A percentile compares a stretch with the other conserved stretches of the same genome.
Conservation (phyloP, 2,113 vertebrate genomes). For the Phalacrocorax carbo region DNA sequence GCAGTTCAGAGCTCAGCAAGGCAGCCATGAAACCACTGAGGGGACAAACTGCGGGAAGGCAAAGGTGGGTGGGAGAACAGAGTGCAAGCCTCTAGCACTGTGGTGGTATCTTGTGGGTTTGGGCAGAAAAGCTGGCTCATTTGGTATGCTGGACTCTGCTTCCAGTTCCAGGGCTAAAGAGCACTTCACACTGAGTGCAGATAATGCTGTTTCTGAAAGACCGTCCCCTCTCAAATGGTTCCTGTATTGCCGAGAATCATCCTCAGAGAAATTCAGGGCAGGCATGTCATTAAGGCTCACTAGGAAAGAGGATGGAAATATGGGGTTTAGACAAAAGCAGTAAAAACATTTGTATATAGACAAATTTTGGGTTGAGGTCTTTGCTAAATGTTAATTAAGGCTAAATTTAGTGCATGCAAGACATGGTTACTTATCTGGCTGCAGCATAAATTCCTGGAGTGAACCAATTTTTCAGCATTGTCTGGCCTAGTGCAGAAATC, state of each 20-base stretch:
- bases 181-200: background rate
- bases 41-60: background rate
- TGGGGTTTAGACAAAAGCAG: background rate
- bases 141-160: background rate
- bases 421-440: background rate
- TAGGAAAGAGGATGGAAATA: background rate
- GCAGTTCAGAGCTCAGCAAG: background rate
- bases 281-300: background rate
- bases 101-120: background rate
- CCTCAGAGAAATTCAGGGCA: background rate
- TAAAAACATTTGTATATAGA: background rate
- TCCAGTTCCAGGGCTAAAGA: background rate
- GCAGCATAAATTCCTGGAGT: background rate
- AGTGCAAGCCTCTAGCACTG: fast-evolving
- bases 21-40: fast-evolving
- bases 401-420: background rate
- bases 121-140: fast-evolving
- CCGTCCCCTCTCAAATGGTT: background rate
- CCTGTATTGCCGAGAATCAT: background rate
- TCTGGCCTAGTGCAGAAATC: background rate
- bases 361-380: background rate
- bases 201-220: background rate
- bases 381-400: background rate
- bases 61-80: background rate
- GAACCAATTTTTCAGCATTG: background rate